Base-by-base conservation (phyloP, 2,113 vertebrate genomes). In the Mixornis gularis region DNA sequence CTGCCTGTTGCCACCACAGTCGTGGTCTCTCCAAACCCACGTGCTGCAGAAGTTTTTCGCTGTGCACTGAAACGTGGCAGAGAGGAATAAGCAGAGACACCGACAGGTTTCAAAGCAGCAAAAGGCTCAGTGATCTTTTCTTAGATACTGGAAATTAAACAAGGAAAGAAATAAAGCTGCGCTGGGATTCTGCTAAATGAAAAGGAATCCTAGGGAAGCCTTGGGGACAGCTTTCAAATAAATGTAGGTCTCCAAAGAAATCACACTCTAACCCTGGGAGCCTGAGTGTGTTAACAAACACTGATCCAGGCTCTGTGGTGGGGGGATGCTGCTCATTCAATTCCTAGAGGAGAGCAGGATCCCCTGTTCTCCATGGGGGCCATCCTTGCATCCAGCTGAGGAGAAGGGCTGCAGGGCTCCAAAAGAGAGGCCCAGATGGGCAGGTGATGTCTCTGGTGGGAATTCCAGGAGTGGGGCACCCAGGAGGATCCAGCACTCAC, bases 101-200 rank as follows among this genome's bases (percentile, higher is more conserved):
- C 9, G 13, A 43, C 53, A 73, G 78, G 63, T 93, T 96, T 96
- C 94, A 93, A 96, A 95, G 74, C 46, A 85, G 51, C 65, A 46
- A 65, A 87, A 92, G n/a, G 66, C 70, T 89, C 87, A 65, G 81
- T 82, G 76, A 79, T 91, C 87, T 88, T 95, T 91, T 62, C 87
- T 90, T 85, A 85, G 71, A 25, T 62, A 62, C 29, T 84, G 44
- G 53, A 94, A 94, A 87, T 93, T 85, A 94, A 94, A 84, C 58
- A 71, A 80, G 66, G 49, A 59, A 66, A 93, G 65, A 51, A 29
- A 62, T 79, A 59, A 88, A 84, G 77, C 44, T 66, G 30, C 55
- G 27, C 43, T 2, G 3, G n/a, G 38, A 13, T 77, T 63, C 53
- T 92, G 58, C 41, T 66, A 76, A 85, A 89, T 68, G 32, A 76